Evolutionary conservation across 2,888 invertebrate genomes (phyloP), one percentile per base, ranked within the genome.

Genomic region (Rutpela maculata): DNA sequence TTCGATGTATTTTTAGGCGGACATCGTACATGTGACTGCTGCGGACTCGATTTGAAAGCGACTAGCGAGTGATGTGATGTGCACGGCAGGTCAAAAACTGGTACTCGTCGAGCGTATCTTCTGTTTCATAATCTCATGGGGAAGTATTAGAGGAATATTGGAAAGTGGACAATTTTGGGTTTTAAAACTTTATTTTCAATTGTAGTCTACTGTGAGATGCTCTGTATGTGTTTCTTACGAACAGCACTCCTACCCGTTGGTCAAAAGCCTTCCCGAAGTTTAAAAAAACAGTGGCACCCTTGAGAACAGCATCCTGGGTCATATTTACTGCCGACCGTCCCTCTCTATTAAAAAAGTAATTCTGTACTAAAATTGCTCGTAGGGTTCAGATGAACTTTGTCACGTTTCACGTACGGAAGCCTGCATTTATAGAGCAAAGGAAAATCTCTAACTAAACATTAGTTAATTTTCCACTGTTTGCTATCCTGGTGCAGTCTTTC

Each of bases 361-460:
- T 50, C 15, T n/a, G 5, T n/a, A 50, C 50, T 50, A 50, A 50
- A 50, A 50, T 50, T 50, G 15, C 50, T 50, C 6, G n/a, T 15
- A 17, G 50, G 15, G n/a, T n/a, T 50, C 50, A 50, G 5, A n/a
- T 50, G 15, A 50, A 15, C 50, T n/a, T 15, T 6, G 50, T 15
- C 50, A 50, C 50, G 50, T 50, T 50, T 12, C 50, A 6, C 6
- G 6, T 15, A n/a, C 50, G 50, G 50, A 15, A 2, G 50, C 50
- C 7, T n/a, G 50, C 50, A n/a, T 50, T 50, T 50, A 43, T 50
- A 50, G 50, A n/a, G 50, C n/a, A 15, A 50, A 50, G 50, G n/a
- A 50, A 50, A 50, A 50, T 50, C 50, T n/a, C 12, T 50, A 50
- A 50, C 50, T 50, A 50, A 50, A 50, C 50, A 50, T 50, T 50